Evolutionary conservation across 2,888 invertebrate species (phyloP).

Genomic region (Copidosoma aretas): DNA sequence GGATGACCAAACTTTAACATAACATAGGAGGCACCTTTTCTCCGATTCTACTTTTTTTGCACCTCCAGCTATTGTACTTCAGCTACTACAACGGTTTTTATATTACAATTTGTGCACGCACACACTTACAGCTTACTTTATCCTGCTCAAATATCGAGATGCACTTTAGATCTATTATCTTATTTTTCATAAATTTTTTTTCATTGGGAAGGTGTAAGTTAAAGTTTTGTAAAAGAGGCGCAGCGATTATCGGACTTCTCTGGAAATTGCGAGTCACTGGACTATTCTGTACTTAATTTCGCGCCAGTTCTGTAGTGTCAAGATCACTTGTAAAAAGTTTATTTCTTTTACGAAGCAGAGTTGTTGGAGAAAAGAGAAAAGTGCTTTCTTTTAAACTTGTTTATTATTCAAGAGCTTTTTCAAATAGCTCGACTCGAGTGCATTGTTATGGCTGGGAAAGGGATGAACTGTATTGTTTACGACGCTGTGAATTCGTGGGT

Average conservation of each 20-base stretch:
- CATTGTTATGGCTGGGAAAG: too few relatives aligned
- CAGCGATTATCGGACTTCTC: not conserved
- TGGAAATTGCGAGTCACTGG: not conserved
- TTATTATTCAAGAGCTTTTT: not conserved
- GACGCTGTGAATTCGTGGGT: too few relatives aligned
- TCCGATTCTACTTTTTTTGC: constrained; percentile 44
- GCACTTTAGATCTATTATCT: constrained; percentile 8
- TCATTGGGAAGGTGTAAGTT: not conserved
- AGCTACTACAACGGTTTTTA: constrained; percentile 39
- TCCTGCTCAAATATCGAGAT: not conserved
- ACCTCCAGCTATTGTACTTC: constrained; percentile 50
- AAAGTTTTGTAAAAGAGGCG: not conserved
- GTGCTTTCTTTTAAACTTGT: not conserved
- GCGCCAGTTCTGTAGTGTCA: not conserved
- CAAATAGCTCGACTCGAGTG: not conserved
- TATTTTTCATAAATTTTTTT: not conserved
- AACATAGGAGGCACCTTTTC: constrained; percentile 44
- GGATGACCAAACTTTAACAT: constrained; percentile 57
- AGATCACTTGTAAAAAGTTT: not conserved
- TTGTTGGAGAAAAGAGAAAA: not conserved
- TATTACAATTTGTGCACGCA: constrained; percentile 16
- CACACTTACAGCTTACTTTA: not conserved
- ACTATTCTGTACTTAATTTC: not conserved
- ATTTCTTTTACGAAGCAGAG: not conserved
- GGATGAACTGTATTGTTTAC: too few relatives aligned